A percentile compares a stretch with the other conserved stretches of the same genome.
Conservation (phyloP, 2,797 vertebrate species). For the Pantherophis vulpinus region DNA sequence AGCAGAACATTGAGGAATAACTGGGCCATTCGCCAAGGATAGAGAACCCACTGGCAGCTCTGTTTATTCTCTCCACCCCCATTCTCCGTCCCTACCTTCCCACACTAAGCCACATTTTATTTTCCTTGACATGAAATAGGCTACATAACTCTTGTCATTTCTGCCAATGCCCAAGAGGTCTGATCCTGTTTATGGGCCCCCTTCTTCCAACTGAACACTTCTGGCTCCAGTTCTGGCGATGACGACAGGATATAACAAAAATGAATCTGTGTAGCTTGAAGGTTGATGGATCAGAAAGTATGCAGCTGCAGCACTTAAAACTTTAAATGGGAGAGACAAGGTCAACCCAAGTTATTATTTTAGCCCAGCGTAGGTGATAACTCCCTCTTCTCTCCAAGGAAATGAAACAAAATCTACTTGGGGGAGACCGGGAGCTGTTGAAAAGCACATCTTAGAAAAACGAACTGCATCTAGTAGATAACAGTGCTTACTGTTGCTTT, state of each 20-base stretch:
- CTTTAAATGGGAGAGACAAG: constrained; percentile 37
- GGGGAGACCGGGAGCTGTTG: constrained; percentile 16
- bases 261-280: constrained; percentile 42
- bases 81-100: constrained; percentile 43
- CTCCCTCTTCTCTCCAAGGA: constrained; percentile 4
- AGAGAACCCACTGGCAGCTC: constrained; percentile 33
- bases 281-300: constrained; percentile 41
- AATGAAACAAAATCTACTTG: constrained; percentile 25
- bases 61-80: constrained; percentile 54
- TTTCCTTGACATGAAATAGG: constrained; percentile 65
- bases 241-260: constrained; percentile 53
- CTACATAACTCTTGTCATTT: constrained; percentile 51
- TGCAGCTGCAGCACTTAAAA: constrained; percentile 36
- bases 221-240: constrained; percentile 50
- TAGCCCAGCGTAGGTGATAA: constrained; percentile 1
- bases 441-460: constrained; percentile 5
- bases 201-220: constrained; percentile 45
- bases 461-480: constrained; percentile 2
- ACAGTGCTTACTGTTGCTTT: background rate
- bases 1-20: constrained; percentile 55
- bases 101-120: constrained; percentile 60
- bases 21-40: constrained; percentile 49
- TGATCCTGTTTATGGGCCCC: constrained; percentile 51
- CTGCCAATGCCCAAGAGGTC: constrained; percentile 53
- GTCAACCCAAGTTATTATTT: constrained; percentile 36